These are phyloP conservation scores for Drosophila histrio DNA, from an alignment of 2,888 invertebrate species.

Conservation along the genomic window DNA sequence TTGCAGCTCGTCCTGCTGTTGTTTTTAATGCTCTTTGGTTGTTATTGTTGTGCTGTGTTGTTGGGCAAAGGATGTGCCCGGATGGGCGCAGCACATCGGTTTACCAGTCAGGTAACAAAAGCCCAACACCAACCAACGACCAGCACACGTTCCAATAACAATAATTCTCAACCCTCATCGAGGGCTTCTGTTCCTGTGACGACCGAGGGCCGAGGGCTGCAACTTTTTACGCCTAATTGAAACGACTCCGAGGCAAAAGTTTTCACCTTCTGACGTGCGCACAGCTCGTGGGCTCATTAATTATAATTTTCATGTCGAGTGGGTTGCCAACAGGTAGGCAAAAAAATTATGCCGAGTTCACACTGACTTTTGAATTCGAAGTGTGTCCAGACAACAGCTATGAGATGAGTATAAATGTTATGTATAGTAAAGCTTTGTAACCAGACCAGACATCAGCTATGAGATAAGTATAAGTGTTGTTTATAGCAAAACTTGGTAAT, in stretches of 20 bases:
- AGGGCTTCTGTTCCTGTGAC: slow-evolving; percentile 22
- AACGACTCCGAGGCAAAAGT: slow-evolving; percentile 58
- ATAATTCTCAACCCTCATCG: slow-evolving; percentile 60
- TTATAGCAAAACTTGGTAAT: too few relatives aligned
- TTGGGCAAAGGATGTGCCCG: slow-evolving; percentile 72
- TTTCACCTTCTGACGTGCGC: slow-evolving; percentile 71
- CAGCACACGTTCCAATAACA: slow-evolving; percentile 48
- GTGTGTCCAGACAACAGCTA: not conserved
- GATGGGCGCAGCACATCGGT: slow-evolving; percentile 66
- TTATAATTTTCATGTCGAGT: slow-evolving; percentile 66
- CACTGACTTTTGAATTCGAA: not conserved
- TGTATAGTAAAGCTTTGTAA: too few relatives aligned
- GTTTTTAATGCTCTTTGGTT: slow-evolving; percentile 43
- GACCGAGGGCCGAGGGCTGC: slow-evolving; percentile 42
- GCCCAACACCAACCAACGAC: slow-evolving; percentile 33
- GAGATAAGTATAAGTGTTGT: too few relatives aligned
- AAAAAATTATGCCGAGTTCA: slow-evolving; percentile 9
- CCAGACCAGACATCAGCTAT: too few relatives aligned
- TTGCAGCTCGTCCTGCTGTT: slow-evolving; percentile 36
- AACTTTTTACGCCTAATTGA: slow-evolving; percentile 75
- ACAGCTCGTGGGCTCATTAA: slow-evolving; percentile 72
- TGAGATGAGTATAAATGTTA: too few relatives aligned
- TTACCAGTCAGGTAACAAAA: slow-evolving; percentile 21
- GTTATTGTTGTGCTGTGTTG: slow-evolving; percentile 8
- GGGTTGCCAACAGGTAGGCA: slow-evolving; percentile 67